These are phyloP conservation scores for Hipparchia sbordonii DNA, from an alignment of 2,888 invertebrate species.

Conservation along the genomic window DNA sequence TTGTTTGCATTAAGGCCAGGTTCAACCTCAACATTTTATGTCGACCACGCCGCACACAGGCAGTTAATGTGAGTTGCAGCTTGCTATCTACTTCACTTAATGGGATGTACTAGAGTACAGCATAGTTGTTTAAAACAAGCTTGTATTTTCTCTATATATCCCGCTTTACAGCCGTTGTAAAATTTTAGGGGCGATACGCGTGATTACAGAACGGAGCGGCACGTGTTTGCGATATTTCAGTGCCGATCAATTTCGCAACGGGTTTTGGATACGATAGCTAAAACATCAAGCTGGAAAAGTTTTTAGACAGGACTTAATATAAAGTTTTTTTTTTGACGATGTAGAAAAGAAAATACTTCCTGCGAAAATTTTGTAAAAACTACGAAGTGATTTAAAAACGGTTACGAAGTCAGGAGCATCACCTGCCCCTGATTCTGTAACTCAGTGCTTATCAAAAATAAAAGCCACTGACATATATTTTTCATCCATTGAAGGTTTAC, in stretches of 20 bases:
- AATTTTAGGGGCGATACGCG: constrained; percentile 14
- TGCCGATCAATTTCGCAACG: neutral
- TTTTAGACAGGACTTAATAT: too few relatives aligned
- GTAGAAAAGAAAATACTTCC: too few relatives aligned
- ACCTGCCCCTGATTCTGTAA: too few relatives aligned
- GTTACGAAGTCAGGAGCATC: too few relatives aligned
- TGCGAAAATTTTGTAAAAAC: too few relatives aligned
- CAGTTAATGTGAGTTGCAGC: constrained; percentile 24
- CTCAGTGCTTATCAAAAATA: too few relatives aligned
- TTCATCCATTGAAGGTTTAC: too few relatives aligned
- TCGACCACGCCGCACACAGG: neutral
- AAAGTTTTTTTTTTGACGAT: too few relatives aligned
- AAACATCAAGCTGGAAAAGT: neutral
- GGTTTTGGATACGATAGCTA: neutral
- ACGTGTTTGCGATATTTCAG: constrained; percentile 3
- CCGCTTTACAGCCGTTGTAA: constrained; percentile 12
- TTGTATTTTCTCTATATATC: constrained; percentile 3
- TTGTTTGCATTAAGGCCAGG: neutral
- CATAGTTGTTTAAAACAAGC: constrained; percentile 15
- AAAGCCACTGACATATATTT: too few relatives aligned
- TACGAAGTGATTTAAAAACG: too few relatives aligned
- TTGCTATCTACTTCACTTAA: constrained; percentile 33
- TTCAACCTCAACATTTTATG: neutral
- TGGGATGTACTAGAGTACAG: constrained; percentile 26
- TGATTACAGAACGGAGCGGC: neutral